Evolutionary conservation across 1,140 invertebrate genomes (phyloP), one percentile per base, ranked within the genome.

Genomic region (Sweltsa coloradensis): DNA sequence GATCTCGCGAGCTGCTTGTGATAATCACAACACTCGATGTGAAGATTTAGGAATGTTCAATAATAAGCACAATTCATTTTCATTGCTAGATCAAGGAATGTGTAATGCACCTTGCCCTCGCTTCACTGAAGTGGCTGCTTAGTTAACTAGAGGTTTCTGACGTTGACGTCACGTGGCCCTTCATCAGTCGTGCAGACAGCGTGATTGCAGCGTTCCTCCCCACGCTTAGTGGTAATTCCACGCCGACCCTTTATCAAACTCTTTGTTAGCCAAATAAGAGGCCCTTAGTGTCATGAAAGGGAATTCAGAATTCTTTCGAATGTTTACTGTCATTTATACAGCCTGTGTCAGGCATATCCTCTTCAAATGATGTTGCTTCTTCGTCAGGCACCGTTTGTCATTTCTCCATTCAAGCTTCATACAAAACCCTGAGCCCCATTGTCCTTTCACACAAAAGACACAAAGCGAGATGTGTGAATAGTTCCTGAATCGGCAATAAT

Each of bases 401-500:
- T 42, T 48, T 29, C 42, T 5, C 42, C 34, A 48, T 48, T 48
- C 46, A 48, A 22, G 24, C 25, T 16, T 18, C 16, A 29, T 39
- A 48, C 46, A 48, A 48, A 48, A 37, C 22, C 14, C 29, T 16
- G 21, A 19, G 14, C 9, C 13, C 19, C 46, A 42, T 48, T 48
- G 46, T 48, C 46, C 46, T 26, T 13, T 16, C 2, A n/a, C 16
- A 48, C 36, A 42, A 43, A 40, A 24, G 40, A 27, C 21, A 48
- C 46, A 48, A 48, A 48, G 27, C 25, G 39, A 48, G 34, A 48
- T 48, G 46, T 48, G 46, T 48, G 46, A 48, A 48, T 48, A 48
- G 46, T 48, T 45, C 37, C 46, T 48, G 46, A 48, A 48, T 48
- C 46, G 46, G 34, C 46, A 48, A 48, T 48, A 48, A 48, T 48